Evolutionary conservation across 2,888 invertebrate species (phyloP).

Genomic region (Nephrocerus scutellatus): DNA sequence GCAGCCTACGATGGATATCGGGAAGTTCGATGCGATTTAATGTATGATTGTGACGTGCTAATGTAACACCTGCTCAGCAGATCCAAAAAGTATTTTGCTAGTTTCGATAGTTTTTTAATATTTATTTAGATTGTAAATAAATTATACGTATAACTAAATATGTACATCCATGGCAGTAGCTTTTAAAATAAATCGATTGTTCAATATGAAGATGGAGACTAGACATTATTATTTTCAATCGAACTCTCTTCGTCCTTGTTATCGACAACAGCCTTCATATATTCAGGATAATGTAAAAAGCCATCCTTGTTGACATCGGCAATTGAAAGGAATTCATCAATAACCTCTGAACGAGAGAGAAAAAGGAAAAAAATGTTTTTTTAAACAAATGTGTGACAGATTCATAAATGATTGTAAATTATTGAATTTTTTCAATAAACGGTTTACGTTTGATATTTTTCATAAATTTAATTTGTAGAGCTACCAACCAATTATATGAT

Average conservation of each 20-base stretch:
- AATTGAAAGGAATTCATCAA: slow-evolving; percentile 73
- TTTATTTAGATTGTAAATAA: slow-evolving; percentile 3
- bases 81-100: too few relatives aligned
- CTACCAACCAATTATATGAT: slow-evolving; percentile 45
- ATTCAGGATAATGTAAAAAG: slow-evolving; percentile 78
- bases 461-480: too few relatives aligned
- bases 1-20: slow-evolving; percentile 61
- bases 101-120: too few relatives aligned
- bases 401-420: slow-evolving; percentile 10
- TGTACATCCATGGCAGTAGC: slow-evolving; percentile 22
- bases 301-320: slow-evolving; percentile 85
- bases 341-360: slow-evolving; percentile 60
- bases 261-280: slow-evolving; percentile 47
- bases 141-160: background rate
- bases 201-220: slow-evolving; percentile 7
- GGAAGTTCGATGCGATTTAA: slow-evolving; percentile 54
- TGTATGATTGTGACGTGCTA: slow-evolving; percentile 48
- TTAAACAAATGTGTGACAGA: background rate
- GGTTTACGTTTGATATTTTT: background rate
- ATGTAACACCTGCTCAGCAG: background rate
- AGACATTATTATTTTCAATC: slow-evolving; percentile 11
- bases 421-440: background rate
- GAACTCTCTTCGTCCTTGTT: slow-evolving; percentile 16
- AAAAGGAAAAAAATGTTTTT: slow-evolving; percentile 15
- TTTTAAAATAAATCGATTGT: slow-evolving; percentile 9